phyloP scores from a whole-genome alignment of 2,888 invertebrate species.

The Drosophila picticornis region DNA sequence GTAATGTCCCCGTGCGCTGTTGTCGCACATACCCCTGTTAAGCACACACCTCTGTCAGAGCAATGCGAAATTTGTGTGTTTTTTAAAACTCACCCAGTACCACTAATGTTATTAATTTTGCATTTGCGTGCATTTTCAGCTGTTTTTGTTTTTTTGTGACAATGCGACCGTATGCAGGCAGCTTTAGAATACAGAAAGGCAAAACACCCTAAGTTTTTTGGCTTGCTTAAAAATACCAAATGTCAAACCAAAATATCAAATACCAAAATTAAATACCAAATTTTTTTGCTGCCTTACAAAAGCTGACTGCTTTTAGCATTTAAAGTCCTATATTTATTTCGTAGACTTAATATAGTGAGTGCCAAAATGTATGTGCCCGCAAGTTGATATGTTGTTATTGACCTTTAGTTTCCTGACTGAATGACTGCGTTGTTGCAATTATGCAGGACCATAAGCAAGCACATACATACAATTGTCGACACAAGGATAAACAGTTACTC shows the following conservation, averaged over 20 bases:
- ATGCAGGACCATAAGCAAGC: conserved; percentile 24
- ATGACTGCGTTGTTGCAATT: conserved; percentile 17
- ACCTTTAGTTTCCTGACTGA: background rate
- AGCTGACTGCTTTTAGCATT: conserved; percentile 4
- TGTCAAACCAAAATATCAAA: too few species aligned
- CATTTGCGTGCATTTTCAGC: conserved; percentile 38
- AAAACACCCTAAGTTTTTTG: background rate
- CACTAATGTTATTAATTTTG: conserved; percentile 21
- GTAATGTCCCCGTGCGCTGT: conserved; percentile 44
- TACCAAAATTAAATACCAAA: background rate
- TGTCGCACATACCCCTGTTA: conserved; percentile 31
- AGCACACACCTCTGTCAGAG: background rate
- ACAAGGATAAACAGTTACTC: background rate
- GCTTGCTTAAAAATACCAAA: too few species aligned
- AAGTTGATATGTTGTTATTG: conserved; percentile 12
- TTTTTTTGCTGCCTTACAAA: background rate
- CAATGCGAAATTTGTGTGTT: background rate
- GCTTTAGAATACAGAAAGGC: background rate
- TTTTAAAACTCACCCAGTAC: conserved; percentile 39
- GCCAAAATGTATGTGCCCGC: conserved; percentile 4
- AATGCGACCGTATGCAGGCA: conserved; percentile 15
- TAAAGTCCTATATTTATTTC: background rate
- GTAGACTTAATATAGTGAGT: conserved; percentile 5
- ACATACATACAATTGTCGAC: background rate
- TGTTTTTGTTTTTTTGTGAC: conserved; percentile 26